phyloP scores from a whole-genome alignment of 2,113 vertebrate species.

The Phyllopteryx taeniolatus region DNA sequence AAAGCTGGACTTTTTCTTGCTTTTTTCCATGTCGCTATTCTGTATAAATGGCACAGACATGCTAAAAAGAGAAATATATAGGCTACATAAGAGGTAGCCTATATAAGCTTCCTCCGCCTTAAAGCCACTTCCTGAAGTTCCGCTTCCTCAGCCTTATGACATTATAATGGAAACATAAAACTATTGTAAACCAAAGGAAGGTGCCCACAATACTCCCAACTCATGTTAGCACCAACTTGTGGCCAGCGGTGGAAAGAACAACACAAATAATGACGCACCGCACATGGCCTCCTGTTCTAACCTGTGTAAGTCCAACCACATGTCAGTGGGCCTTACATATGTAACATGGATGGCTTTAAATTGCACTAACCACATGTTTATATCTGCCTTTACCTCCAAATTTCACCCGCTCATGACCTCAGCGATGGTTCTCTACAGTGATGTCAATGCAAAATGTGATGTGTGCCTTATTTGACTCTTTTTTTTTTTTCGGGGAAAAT shows the following conservation, averaged over 20 bases:
- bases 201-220: conserved; percentile 8
- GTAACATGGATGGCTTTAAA: conserved; percentile 46
- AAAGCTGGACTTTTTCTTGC: too few relatives aligned
- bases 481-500: conserved; percentile 27
- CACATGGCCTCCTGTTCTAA: conserved; percentile 19
- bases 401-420: conserved; percentile 31
- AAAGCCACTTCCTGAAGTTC: conserved; percentile 10
- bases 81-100: too few relatives aligned
- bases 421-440: conserved; percentile 7
- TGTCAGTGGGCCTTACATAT: conserved; percentile 18
- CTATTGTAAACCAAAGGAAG: conserved; percentile 23
- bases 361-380: conserved; percentile 55
- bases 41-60: too few relatives aligned
- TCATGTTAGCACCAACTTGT: conserved; percentile 31
- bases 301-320: conserved; percentile 58
- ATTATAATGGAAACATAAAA: conserved; percentile 30
- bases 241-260: conserved; percentile 19
- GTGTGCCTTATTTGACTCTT: conserved; percentile 17
- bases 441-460: conserved; percentile 23
- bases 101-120: too few relatives aligned
- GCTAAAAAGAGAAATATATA: too few relatives aligned
- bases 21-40: too few relatives aligned
- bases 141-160: conserved; percentile 37
- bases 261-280: conserved; percentile 30
- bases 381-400: conserved; percentile 48